Evolutionary conservation across 2,113 vertebrate genomes (phyloP).

Genomic region (Megaceryle maxima): DNA sequence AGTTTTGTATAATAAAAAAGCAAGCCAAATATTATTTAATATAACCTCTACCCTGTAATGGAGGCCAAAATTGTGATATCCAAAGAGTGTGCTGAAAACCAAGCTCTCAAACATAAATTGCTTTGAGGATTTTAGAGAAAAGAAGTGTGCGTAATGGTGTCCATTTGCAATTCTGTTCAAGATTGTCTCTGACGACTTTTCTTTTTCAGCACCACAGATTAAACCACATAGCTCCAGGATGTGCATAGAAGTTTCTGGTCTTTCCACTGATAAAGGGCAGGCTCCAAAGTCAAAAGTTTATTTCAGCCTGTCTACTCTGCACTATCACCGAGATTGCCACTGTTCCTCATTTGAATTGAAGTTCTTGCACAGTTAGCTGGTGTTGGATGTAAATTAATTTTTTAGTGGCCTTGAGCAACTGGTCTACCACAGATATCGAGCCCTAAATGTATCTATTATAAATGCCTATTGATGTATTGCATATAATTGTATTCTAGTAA

Average conservation of each 20-base stretch:
- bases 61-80: neutral
- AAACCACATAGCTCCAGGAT: neutral
- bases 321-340: neutral
- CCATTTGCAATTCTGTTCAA: neutral
- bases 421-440: constrained; percentile 47
- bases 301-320: neutral
- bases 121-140: neutral
- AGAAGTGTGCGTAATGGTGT: neutral
- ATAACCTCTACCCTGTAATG: neutral
- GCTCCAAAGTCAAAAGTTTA: neutral
- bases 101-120: neutral
- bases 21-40: constrained; percentile 1
- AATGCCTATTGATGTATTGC: constrained; percentile 35
- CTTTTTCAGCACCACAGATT: neutral
- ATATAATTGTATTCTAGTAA: constrained; percentile 28
- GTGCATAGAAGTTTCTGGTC: neutral
- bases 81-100: constrained; percentile 20
- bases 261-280: neutral
- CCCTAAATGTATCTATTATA: constrained; percentile 44
- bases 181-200: neutral
- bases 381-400: constrained; percentile 25
- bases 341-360: neutral
- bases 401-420: constrained; percentile 70
- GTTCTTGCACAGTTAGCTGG: constrained; percentile 13
- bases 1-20: neutral